Conservation (phyloP, 2,113 vertebrate species). For the Nicator chloris region DNA sequence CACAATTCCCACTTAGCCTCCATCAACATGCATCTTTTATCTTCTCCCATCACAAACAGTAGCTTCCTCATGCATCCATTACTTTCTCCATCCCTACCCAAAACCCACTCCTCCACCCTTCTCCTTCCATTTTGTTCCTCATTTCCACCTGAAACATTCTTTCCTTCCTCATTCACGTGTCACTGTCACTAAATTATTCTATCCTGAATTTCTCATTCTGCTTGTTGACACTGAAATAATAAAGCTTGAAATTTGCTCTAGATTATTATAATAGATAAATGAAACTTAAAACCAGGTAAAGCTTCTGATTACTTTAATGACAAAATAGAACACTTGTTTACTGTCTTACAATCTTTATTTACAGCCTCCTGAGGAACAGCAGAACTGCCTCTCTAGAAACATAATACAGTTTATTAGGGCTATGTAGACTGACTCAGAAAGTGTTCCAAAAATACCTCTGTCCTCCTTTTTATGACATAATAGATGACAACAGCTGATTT, state of each 20-base stretch:
- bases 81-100: neutral
- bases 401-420: neutral
- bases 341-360: neutral
- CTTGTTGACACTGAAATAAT: neutral
- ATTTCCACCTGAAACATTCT: neutral
- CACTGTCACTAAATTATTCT: neutral
- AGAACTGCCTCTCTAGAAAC: neutral
- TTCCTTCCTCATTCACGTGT: neutral
- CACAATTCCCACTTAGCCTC: neutral
- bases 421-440: neutral
- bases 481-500: neutral
- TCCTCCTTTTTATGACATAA: neutral
- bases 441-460: neutral
- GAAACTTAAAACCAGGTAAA: neutral
- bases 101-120: neutral
- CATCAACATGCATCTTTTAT: neutral
- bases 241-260: neutral
- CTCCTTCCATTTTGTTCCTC: neutral
- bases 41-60: neutral
- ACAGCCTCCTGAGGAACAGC: neutral
- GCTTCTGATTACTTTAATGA: neutral
- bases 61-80: neutral
- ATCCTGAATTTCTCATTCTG: neutral
- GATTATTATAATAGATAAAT: neutral
- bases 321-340: neutral